phyloP scores from a whole-genome alignment of 2,113 vertebrate species.

The Hyperoodon ampullatus region DNA sequence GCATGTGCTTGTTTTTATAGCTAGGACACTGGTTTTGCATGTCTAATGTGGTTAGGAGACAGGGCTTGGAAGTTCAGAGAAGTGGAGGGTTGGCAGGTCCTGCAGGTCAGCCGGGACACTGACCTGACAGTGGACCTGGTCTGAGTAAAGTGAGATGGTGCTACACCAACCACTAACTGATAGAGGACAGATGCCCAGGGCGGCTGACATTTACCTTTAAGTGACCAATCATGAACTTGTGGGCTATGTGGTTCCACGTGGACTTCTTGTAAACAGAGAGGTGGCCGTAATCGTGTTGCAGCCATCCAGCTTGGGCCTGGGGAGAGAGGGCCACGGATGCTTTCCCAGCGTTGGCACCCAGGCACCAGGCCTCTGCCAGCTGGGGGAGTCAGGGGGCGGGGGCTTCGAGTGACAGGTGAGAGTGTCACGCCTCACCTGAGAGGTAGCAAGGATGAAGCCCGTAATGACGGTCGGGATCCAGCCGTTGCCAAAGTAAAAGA shows the following conservation, averaged over 20 bases:
- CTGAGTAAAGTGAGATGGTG: not conserved
- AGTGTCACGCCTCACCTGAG: constrained; percentile 88
- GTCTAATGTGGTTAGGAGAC: not conserved
- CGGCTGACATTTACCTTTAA: constrained; percentile 88
- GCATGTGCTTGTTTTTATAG: not conserved
- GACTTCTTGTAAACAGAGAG: constrained; percentile 95
- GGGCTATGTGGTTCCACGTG: constrained; percentile 92
- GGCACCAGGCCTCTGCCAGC: not conserved
- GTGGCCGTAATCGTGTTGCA: constrained; percentile 98
- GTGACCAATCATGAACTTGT: constrained; percentile 96
- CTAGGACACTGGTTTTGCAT: accelerated
- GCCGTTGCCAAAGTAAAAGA: constrained; percentile 89
- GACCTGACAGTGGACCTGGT: not conserved
- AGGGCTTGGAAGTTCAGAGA: not conserved
- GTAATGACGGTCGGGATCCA: constrained; percentile 91
- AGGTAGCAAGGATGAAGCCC: constrained; percentile 86
- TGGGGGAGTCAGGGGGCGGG: not conserved
- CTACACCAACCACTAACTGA: not conserved
- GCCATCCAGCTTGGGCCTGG: constrained; percentile 95
- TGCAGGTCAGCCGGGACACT: not conserved
- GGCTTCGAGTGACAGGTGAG: not conserved
- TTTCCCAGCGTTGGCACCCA: accelerated
- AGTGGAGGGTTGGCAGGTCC: accelerated
- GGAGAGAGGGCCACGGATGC: not conserved
- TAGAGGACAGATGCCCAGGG: accelerated